Evolutionary conservation across 1,140 invertebrate species (phyloP).

Genomic region (Calephelis nemesis): DNA sequence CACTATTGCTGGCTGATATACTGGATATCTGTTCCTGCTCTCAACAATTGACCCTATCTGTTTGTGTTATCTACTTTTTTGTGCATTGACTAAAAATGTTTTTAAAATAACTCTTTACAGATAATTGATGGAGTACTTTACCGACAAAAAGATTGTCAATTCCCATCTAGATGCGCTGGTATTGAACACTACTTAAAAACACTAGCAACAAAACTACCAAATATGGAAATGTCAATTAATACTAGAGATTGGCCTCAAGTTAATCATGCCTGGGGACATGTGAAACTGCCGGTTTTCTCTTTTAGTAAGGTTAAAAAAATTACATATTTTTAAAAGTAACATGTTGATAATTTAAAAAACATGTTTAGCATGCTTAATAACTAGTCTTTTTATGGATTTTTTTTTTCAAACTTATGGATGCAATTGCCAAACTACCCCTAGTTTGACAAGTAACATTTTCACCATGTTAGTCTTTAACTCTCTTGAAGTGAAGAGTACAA

Average conservation of each 20-base stretch:
- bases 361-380: no score
- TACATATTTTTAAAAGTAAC: conserved; percentile 11
- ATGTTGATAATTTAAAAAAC: no score
- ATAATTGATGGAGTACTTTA: conserved; percentile 90
- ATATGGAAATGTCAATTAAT: conserved; percentile 95
- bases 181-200: conserved; percentile 93
- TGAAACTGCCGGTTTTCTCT: conserved; percentile 89
- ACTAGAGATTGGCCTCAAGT: conserved; percentile 96
- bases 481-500: no score
- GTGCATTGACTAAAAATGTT: not conserved
- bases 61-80: no score
- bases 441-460: no score
- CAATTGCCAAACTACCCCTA: not conserved
- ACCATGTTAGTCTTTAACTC: no score
- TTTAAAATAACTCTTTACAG: conserved; percentile 40
- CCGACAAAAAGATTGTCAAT: conserved; percentile 92
- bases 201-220: conserved; percentile 83
- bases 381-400: not conserved
- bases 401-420: not conserved
- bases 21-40: no score
- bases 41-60: no score
- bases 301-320: conserved; percentile 91
- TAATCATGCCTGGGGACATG: conserved; percentile 81
- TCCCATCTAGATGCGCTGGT: conserved; percentile 93
- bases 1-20: no score